Percentiles rank a stretch among this genome's conserved stretches.
These are phyloP conservation scores for Ailurus styani DNA, from an alignment of 2,113 vertebrate species.

Conservation along the genomic window DNA sequence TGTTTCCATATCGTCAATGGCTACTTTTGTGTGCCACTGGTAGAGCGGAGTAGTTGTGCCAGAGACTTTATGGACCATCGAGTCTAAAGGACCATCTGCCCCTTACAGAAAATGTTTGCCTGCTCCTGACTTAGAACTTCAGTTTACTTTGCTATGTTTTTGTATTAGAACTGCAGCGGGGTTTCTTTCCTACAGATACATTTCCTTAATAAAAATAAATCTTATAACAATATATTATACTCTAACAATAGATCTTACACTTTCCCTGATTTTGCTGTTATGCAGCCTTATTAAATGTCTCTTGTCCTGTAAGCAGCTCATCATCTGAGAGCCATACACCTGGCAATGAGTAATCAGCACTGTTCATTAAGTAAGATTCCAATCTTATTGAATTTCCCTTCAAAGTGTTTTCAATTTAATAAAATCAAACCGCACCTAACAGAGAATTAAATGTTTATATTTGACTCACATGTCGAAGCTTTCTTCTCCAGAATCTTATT, in stretches of 20 bases:
- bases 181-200: not conserved
- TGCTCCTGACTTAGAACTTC: not conserved
- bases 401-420: constrained; percentile 67
- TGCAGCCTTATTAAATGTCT: constrained; percentile 34
- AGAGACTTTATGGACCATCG: not conserved
- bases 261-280: constrained; percentile 31
- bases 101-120: not conserved
- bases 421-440: constrained; percentile 41
- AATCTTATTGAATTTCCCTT: constrained; percentile 59
- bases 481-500: constrained; percentile 33
- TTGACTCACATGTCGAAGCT: constrained; percentile 34
- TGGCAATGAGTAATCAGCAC: constrained; percentile 38
- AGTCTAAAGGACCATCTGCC: not conserved
- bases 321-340: not conserved
- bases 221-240: not conserved
- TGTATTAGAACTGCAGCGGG: not conserved
- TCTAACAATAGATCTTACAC: not conserved
- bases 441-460: constrained; percentile 55
- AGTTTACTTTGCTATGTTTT: not conserved
- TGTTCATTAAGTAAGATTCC: constrained; percentile 58
- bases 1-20: not conserved
- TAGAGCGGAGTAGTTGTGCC: not conserved
- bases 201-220: constrained; percentile 42
- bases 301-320: constrained; percentile 38
- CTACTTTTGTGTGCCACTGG: not conserved